Evolutionary conservation across 2,797 vertebrate genomes (phyloP), one percentile per base, ranked within the genome.

Genomic region (Cynodonichthys magdalenae): DNA sequence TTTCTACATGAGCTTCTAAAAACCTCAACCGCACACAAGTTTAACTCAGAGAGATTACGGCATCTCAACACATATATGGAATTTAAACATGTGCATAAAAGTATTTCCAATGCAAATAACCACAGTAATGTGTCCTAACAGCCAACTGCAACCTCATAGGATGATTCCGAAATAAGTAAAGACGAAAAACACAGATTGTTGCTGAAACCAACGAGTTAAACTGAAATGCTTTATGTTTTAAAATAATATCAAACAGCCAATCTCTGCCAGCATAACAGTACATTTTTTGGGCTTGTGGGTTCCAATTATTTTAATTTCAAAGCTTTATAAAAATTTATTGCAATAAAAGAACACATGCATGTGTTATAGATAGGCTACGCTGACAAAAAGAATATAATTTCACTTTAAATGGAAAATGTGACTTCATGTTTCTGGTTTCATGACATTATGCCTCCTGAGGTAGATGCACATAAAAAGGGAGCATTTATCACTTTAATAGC

Each of bases 401-500:
- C 9, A 49, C 65, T 42, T 34, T 59, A 31, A 34, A 5, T 11
- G n/a, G 51, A 28, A 15, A 34, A 67, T 45, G 36, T 44, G 27
- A 41, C 36, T 19, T 42, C 28, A 41, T 59, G 46, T 53, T 27
- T 58, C 63, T 61, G 53, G 44, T 70, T 69, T 42, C 46, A 58
- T 39, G 6, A 56, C 24, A 72, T 49, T 74, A 53, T 63, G 20
- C 39, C 42, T 53, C 31, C 24, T 53, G 49, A 68, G 4, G 28
- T 58, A 44, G 46, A 31, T 57, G 18, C 58, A 49, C 44, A 31
- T 54, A 46, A 61, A 56, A 63, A 31, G 49, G 51, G 11, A 53
- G 41, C 67, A 70, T 70, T 63, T 52, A 56, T 79, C 80, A 71
- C 14, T 65, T 29, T 68, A 69, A 75, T 59, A 46, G 28, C 28